Conservation (phyloP, 2,888 invertebrate species). For the Chydorus sphaericus region DNA sequence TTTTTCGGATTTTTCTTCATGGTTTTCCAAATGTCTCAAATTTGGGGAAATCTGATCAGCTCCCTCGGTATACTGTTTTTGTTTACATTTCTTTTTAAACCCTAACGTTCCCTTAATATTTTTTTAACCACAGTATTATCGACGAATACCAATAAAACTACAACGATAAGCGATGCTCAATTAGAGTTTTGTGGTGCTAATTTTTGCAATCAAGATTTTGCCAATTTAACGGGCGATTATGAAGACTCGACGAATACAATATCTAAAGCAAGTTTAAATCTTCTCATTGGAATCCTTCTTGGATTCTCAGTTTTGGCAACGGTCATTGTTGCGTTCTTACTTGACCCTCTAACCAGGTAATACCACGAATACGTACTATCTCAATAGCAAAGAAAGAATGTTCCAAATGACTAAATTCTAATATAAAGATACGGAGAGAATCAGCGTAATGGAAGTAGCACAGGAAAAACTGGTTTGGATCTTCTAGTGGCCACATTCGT, state of each 20-base stretch:
- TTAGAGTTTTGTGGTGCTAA: constrained; percentile 46
- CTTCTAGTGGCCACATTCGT: constrained; percentile 74
- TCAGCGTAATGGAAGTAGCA: constrained; percentile 55
- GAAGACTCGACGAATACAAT: constrained; percentile 38
- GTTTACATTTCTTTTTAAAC: background rate
- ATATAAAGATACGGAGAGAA: constrained; percentile 64
- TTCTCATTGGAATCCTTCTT: constrained; percentile 66
- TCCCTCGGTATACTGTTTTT: constrained; percentile 48
- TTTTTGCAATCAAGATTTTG: constrained; percentile 5
- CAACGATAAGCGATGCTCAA: constrained; percentile 34
- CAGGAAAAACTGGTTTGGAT: constrained; percentile 60
- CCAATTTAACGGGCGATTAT: background rate
- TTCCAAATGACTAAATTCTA: too few species aligned
- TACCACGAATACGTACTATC: constrained; percentile 18
- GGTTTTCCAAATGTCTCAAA: constrained; percentile 90
- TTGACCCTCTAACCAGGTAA: constrained; percentile 79
- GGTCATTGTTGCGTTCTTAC: constrained; percentile 66
- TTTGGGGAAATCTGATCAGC: constrained; percentile 93
- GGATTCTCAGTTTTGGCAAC: constrained; percentile 74
- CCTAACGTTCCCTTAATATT: constrained; percentile 4
- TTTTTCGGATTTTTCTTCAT: constrained; percentile 99
- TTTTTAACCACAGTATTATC: constrained; percentile 28
- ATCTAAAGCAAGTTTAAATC: background rate
- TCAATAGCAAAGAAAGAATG: too few species aligned
- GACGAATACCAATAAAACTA: constrained; percentile 23